Conservation (phyloP, 2,888 invertebrate genomes). For the Pyrgus malvae region DNA sequence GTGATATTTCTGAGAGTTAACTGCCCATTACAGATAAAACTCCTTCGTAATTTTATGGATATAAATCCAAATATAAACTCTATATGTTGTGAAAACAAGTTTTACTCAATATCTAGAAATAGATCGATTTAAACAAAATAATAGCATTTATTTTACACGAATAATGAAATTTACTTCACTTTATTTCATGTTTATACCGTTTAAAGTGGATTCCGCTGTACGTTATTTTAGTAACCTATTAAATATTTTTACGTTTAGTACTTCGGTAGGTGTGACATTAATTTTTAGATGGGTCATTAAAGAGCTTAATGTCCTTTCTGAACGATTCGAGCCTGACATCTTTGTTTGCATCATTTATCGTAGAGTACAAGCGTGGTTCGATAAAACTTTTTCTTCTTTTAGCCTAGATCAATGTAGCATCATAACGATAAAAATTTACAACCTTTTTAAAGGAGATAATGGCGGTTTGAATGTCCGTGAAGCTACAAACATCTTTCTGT, state of each 20-base stretch:
- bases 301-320: conserved; percentile 51
- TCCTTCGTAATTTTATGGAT: too few relatives aligned
- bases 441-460: conserved; percentile 13
- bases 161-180: background rate
- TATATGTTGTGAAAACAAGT: too few relatives aligned
- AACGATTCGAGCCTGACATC: conserved; percentile 50
- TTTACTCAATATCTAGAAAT: too few relatives aligned
- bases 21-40: too few relatives aligned
- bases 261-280: conserved; percentile 55
- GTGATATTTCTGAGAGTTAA: too few relatives aligned
- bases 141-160: background rate
- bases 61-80: too few relatives aligned
- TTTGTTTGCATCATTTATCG: conserved; percentile 28
- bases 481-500: conserved; percentile 3
- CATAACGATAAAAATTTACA: conserved; percentile 26
- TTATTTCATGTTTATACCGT: conserved; percentile 6
- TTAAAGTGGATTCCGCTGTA: conserved; percentile 36
- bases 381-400: conserved; percentile 4
- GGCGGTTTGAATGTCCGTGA: background rate
- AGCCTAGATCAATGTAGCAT: conserved; percentile 13
- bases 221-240: conserved; percentile 34
- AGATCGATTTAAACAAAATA: too few relatives aligned
- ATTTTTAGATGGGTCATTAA: conserved; percentile 61
- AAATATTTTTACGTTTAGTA: conserved; percentile 33
- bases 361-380: background rate